These are phyloP conservation scores for Goniozus legneri DNA, from an alignment of 1,140 invertebrate genomes.

Conservation along the genomic window DNA sequence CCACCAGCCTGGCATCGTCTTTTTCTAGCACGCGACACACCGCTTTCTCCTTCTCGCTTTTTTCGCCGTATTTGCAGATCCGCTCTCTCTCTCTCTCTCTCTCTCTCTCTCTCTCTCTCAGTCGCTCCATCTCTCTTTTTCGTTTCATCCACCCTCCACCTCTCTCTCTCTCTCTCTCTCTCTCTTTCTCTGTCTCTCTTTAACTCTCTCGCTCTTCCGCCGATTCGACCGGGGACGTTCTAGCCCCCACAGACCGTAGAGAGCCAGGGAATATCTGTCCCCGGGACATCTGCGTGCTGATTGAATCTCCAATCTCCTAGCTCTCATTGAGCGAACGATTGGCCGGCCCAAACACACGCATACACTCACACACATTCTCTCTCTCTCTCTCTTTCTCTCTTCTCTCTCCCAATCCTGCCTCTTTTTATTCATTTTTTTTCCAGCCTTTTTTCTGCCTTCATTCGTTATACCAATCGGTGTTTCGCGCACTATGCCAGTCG, in stretches of 20 bases:
- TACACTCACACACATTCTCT: too few relatives aligned
- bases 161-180: constrained; percentile 2
- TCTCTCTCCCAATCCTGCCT: not conserved
- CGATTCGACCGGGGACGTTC: constrained; percentile 19
- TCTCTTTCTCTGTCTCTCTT: constrained; percentile 7
- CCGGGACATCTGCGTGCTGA: constrained; percentile 55
- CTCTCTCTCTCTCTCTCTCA: constrained; percentile 1
- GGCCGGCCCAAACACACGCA: constrained; percentile 42
- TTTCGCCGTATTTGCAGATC: constrained; percentile 21
- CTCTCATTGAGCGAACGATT: constrained; percentile 50
- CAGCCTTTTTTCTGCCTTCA: too few relatives aligned
- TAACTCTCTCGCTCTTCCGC: constrained; percentile 8
- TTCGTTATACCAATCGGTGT: too few relatives aligned
- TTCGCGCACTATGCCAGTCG: too few relatives aligned
- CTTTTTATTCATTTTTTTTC: too few relatives aligned
- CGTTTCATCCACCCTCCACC: constrained; percentile 9
- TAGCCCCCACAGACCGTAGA: constrained; percentile 34
- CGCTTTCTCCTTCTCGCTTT: constrained; percentile 10
- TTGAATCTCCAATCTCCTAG: constrained; percentile 55
- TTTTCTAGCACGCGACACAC: constrained; percentile 3
- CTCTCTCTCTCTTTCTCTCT: constrained; percentile 2
- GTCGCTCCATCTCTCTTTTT: not conserved
- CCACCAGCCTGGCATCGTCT: constrained; percentile 10
- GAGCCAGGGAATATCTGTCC: constrained; percentile 54
- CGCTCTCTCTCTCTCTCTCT: constrained; percentile 13